Base-by-base conservation (phyloP, 1,140 invertebrate genomes). In the Lerema accius region DNA sequence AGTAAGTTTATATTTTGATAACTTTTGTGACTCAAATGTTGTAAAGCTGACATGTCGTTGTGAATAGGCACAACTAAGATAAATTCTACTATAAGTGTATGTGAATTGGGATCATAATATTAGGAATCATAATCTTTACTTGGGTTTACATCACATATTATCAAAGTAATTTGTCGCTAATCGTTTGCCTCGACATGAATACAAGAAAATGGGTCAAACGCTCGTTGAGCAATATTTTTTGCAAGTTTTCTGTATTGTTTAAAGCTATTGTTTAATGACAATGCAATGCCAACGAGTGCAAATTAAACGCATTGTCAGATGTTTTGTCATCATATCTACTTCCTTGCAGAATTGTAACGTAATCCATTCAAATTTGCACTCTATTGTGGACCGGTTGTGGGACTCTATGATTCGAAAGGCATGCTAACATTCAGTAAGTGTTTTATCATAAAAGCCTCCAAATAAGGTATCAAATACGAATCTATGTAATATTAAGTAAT, bases 161-260 rank as follows among this genome's bases (percentile, higher is more conserved):
- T 11, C 2, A 37, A 32, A 7, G 28, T 11, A n/a, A 11, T 11
- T 37, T n/a, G n/a, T 37, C 35, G 11, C 35, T 7, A 32, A 32
- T 23, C 19, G 5, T 5, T 1, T 43, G 23, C n/a, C 45, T 28
- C 26, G 19, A 7, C 45, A 28, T 13, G 45, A 48, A 48, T 48
- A 48, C 23, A 48, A 23, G 3, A 48, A 48, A 7, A 48, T 48
- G 28, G 45, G 45, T 23, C 45, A 48, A 48, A 26, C 23, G 23
- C 26, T 48, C 11, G 17, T 26, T 48, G 26, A 28, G 23, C 45
- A 48, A 48, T 37, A 11, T 23, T 48, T 48, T 48, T 48, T 48
- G 45, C 45, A 48, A 32, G 45, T 48, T 28, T 48, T 28, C 23
- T 48, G 45, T 48, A 48, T 48, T 48, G 45, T 48, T 48, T 48